Base-by-base conservation (phyloP, 1,140 invertebrate species). In the Drosophila simulans region DNA sequence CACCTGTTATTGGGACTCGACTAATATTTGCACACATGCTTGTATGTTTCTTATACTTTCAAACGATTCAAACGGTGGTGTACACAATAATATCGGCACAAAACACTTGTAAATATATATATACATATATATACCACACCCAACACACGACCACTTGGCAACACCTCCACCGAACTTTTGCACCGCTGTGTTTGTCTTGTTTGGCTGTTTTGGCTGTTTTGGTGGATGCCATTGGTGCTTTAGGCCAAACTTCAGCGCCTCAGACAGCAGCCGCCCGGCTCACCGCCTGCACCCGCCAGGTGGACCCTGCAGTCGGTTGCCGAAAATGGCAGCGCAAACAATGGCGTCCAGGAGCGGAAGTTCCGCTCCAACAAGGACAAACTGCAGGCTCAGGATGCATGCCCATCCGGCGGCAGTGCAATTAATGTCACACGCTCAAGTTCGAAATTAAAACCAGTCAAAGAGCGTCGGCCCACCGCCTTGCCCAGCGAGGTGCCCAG, bases 401-500 rank as follows among this genome's bases (percentile, higher is more conserved):
- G 37, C 48, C 39, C 63, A 49, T 48, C 66, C 46, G 83, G 76
- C 71, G 79, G 84, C 60, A 73, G 69, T 77, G 80, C 84, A 89
- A 86, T 83, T 86, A 84, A 89, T 80, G 85, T 89, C 77, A 59
- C 69, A 75, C 80, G 80, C 66, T 69, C 52, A 68, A 89, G 71
- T 78, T 89, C 74, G 57, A 91, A 91, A 70, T 77, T 91, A 69
- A 91, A 88, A 58, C 90, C 90, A 54, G 90, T 91, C 70, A 91
- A 91, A 83, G 86, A 90, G 55, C 77, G 90, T 17, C 80, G 90
- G 5, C 86, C 90, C 8, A 91, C 90, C 7, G 90, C 90, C 1
- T 55, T 91, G 72, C 90, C 90, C 7, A 79, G 52, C 12, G 90
- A 91, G 54, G 83, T 80, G 45, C 90, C 86, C 34, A 54, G 56